Base-by-base conservation (phyloP, 2,113 vertebrate genomes). In the Rhinoderma darwinii region DNA sequence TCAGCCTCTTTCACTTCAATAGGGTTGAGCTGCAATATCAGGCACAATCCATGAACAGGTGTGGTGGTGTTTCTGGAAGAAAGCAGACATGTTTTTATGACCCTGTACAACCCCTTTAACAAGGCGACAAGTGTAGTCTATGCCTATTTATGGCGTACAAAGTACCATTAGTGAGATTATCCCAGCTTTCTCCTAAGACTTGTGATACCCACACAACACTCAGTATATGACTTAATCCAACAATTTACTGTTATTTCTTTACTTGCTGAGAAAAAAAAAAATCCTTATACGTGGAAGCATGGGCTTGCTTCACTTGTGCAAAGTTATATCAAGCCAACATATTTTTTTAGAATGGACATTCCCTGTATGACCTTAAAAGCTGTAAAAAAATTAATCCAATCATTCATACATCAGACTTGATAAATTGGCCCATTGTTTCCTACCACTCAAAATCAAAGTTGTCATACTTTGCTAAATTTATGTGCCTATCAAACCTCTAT, bases 391-490 rank as follows among this genome's bases (percentile, higher is more conserved):
- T 5, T 68, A n/a, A n/a, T 68, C 63, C 73, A 75, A 27, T 75
- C 37, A 44, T 75, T 14, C 14, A 47, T 27, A n/a, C n/a, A 75
- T 75, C 41, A 68, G 27, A 66, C 27, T 32, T 32, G 27, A 68
- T 68, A 10, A 68, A 68, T 15, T 75, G 41, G 37, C 25, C 73
- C 22, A 75, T 68, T 68, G 63, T 68, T 32, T 68, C n/a, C 32
- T 39, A 9, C 15, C 43, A 15, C 25, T 43, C 37, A n/a, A 32
- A 74, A 44, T 74, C 22, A 25, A 74, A 44, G 39, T 43, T 74
- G 72, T 74, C 72, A 74, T 10, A 74, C 41, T 74, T 74, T n/a
- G 41, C 39, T 43, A 74, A 41, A 43, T 44, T 4, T 43, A 74
- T 74, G 25, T 74, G 39, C 39, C 72, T 27, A 39, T 72, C 32